Base-by-base conservation (phyloP, 2,888 invertebrate genomes). In the Endotricha flammealis region DNA sequence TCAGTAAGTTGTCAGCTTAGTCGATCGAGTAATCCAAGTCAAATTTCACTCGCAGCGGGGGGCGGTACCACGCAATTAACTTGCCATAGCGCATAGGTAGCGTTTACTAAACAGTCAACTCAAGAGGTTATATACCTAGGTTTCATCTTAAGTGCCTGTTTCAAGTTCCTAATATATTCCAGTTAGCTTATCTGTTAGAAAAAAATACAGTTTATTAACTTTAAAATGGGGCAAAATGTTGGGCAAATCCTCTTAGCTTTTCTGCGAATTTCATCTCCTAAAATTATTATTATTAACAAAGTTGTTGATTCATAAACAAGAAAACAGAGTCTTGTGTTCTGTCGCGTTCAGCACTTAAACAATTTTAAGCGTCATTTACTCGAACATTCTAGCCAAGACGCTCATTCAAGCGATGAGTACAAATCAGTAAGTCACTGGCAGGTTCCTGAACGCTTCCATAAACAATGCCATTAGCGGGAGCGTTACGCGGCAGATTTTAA, bases 401-500 rank as follows among this genome's bases (percentile, higher is more conserved):
- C 54, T 50, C 48, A 57, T 65, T 65, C 59, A 57, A 56, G 49
- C 65, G 58, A 62, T 54, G 64, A 65, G 64, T 71, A 63, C 57
- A 72, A 71, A 69, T 63, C 58, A 46, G 71, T 77, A 79, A 82
- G 79, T 82, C 77, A 79, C 75, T 72, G 68, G 72, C 77, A 73
- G 74, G 64, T 67, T 68, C 55, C 53, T 50, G 55, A 64, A 75
- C 59, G 65, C 68, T 77, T 75, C 76, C 72, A 81, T 82, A 83
- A 82, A 83, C 85, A 83, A 83, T 80, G 81, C 83, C 81, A 85
- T 85, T 85, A 86, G 74, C 70, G 71, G 63, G 61, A 65, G 57
- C 82, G 72, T 85, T 86, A 86, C 85, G 80, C 75, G 74, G 85
- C 86, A 74, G 66, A 85, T 85, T 86, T 86, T 83, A 85, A 85